These are phyloP conservation scores for Phalloptychus januarius DNA, from an alignment of 2,797 vertebrate genomes.

Conservation along the genomic window DNA sequence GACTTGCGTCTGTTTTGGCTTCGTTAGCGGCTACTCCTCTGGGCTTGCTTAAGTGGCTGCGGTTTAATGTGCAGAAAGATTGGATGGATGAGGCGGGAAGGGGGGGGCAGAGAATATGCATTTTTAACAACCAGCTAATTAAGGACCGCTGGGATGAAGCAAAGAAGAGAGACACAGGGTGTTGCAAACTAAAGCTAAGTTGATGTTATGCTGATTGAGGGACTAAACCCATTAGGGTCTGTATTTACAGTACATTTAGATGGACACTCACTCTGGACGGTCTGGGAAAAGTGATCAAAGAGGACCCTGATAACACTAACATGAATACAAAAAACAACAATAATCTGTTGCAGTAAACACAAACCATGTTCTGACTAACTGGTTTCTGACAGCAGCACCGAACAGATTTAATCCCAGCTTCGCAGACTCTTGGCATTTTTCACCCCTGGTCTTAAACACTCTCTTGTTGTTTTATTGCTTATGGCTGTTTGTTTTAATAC, in stretches of 20 bases:
- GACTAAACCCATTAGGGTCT: constrained; percentile 12
- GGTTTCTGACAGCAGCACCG: neutral
- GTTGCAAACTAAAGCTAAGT: constrained; percentile 50
- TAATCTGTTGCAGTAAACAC: neutral
- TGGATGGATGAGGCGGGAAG: constrained; percentile 35
- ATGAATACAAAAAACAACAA: neutral
- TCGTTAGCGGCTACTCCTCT: constrained; percentile 70
- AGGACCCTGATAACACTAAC: neutral
- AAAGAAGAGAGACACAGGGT: constrained; percentile 31
- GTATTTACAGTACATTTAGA: constrained; percentile 4
- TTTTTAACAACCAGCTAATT: constrained; percentile 78
- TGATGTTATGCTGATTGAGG: constrained; percentile 32
- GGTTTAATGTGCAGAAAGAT: constrained; percentile 76
- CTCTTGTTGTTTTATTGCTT: neutral
- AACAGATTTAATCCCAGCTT: neutral
- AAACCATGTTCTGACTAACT: neutral
- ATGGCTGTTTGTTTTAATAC: neutral
- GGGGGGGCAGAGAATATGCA: constrained; percentile 50
- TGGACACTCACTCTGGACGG: neutral
- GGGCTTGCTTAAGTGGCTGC: constrained; percentile 80
- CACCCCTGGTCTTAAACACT: neutral
- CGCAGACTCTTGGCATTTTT: neutral
- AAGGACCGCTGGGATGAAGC: constrained; percentile 53
- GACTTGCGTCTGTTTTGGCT: constrained; percentile 64
- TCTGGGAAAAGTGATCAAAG: neutral